phyloP scores from a whole-genome alignment of 1,140 invertebrate genomes.

The Protaetia brevitarsis region DNA sequence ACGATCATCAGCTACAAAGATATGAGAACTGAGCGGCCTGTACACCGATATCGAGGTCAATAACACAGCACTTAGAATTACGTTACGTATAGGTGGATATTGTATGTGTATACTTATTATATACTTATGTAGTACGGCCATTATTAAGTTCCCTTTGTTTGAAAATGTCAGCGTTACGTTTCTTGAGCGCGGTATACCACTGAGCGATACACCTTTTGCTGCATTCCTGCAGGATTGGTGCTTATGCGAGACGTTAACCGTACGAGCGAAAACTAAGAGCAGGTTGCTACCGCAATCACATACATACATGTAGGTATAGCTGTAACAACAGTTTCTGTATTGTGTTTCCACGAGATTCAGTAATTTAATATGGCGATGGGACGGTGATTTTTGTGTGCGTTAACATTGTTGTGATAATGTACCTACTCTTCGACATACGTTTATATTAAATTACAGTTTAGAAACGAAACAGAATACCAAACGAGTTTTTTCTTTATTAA shows the following conservation, averaged over 20 bases:
- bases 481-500: too few relatives aligned
- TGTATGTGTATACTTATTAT: not conserved
- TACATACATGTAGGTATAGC: not conserved
- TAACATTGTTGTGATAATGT: too few relatives aligned
- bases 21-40: not conserved
- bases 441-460: too few relatives aligned
- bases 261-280: not conserved
- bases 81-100: not conserved
- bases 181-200: not conserved
- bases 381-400: too few relatives aligned
- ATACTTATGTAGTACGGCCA: too few relatives aligned
- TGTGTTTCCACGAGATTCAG: not conserved
- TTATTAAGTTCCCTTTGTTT: constrained; percentile 9
- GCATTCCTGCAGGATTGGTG: not conserved
- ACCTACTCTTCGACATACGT: too few relatives aligned
- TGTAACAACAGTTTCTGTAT: not conserved
- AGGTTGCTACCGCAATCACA: not conserved
- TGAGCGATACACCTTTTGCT: not conserved
- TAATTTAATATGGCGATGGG: not conserved
- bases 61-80: constrained; percentile 14
- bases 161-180: constrained; percentile 12
- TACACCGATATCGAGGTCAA: not conserved
- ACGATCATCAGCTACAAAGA: not conserved
- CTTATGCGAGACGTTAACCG: not conserved
- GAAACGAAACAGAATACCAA: too few relatives aligned